These are phyloP conservation scores for Polydrusus pterygomalis DNA, from an alignment of 2,888 invertebrate genomes.

Conservation along the genomic window DNA sequence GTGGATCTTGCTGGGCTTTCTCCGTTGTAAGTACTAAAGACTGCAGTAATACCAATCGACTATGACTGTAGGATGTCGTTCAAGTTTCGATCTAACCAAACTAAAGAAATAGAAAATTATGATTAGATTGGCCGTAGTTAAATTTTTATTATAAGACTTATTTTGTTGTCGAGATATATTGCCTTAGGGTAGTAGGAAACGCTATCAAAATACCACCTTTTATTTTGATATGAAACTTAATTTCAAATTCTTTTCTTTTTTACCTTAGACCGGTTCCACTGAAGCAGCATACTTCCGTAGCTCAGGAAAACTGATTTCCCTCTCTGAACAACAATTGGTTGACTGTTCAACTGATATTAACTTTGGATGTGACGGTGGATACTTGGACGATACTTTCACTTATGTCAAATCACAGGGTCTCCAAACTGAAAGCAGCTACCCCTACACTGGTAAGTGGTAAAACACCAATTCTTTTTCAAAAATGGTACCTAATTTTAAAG, in stretches of 20 bases:
- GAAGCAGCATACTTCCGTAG: constrained; percentile 55
- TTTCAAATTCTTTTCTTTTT: too few species aligned
- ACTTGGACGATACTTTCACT: constrained; percentile 51
- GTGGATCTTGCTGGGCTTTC: constrained; percentile 61
- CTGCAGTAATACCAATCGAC: too few species aligned
- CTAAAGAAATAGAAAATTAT: too few species aligned
- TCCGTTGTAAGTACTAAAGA: constrained; percentile 53
- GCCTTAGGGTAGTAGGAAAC: too few species aligned
- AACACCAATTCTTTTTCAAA: too few species aligned
- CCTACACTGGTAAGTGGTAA: constrained; percentile 49
- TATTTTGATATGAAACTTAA: too few species aligned
- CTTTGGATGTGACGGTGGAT: constrained; percentile 57
- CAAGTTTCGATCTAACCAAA: too few species aligned
- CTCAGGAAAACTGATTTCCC: constrained; percentile 49
- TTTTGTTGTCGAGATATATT: too few species aligned
- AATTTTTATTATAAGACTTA: too few species aligned
- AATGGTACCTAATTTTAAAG: background rate
- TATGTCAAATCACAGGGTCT: constrained; percentile 58
- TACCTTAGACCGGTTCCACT: constrained; percentile 55
- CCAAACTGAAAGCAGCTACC: constrained; percentile 55
- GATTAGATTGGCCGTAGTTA: too few species aligned
- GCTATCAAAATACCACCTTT: too few species aligned
- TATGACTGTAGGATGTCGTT: too few species aligned
- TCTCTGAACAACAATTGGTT: constrained; percentile 59
- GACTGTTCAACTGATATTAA: constrained; percentile 55